Evolutionary conservation across 2,797 vertebrate genomes (phyloP), one percentile per base, ranked within the genome.

Genomic region (Antrozous pallidus): DNA sequence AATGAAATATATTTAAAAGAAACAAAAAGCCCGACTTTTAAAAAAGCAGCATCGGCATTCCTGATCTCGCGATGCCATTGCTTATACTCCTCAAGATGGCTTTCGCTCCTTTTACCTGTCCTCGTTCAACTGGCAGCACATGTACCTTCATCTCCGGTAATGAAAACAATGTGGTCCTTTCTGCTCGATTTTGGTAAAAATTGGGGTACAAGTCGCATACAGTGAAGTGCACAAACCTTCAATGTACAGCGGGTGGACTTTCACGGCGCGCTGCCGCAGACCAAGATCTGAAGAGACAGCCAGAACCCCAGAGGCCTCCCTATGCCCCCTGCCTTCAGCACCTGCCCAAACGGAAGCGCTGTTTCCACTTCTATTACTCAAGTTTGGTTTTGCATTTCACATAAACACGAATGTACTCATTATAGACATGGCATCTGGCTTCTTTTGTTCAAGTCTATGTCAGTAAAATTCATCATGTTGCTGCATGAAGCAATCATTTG

Each of bases 91-190:
- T 54, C 36, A 75, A 83, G 58, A 63, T 63, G n/a, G 58, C 65
- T 84, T 70, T 58, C 75, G 87, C 65, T 81, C 45, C 67, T 74
- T 92, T 93, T 92, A 71, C 65, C 61, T 91, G n/a, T 63, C 40
- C 17, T 36, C 67, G 22, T 73, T 94, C 74, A 93, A 84, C 26
- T 26, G 51, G 65, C 36, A 86, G 36, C 49, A 71, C 7, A 56
- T n/a, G n/a, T 80, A 90, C 31, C 42, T 88, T 92, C 56, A 90
- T 18, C 45, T 90, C 56, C 73, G 88, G 78, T 69, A 67, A 88
- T 24, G 8, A 84, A 94, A 94, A 81, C 20, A 51, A 84, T 38
- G n/a, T 75, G 69, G 82, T 86, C 69, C 31, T 75, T 88, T 42
- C 51, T 82, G 22, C 20, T 83, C 20, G 79, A 17, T 69, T 63